Conservation (phyloP, 1,140 invertebrate genomes). For the Hormaphis cornu region DNA sequence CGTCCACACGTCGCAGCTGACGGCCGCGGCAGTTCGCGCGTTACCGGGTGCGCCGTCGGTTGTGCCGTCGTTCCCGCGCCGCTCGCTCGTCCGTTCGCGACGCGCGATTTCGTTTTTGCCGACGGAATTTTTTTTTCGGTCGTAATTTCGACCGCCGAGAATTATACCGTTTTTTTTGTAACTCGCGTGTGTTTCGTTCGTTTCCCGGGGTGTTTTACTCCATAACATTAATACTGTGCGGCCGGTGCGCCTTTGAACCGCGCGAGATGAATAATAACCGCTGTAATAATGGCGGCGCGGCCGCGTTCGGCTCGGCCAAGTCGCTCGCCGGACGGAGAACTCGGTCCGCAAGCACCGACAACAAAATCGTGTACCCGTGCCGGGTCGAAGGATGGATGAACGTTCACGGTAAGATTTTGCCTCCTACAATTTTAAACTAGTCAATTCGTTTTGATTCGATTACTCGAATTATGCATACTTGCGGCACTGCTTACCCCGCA, state of each 20-base stretch:
- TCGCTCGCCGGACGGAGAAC: background rate
- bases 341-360: constrained; percentile 29
- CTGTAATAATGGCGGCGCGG: background rate
- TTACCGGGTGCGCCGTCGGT: background rate
- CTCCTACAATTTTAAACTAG: too few relatives aligned
- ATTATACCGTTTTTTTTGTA: too few relatives aligned
- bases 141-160: too few relatives aligned
- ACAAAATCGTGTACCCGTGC: constrained; percentile 52
- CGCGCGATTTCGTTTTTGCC: background rate
- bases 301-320: background rate
- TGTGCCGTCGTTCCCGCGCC: background rate
- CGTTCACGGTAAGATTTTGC: constrained; percentile 52
- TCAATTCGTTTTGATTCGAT: too few relatives aligned
- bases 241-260: background rate
- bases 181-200: too few relatives aligned
- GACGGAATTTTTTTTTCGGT: background rate
- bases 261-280: background rate
- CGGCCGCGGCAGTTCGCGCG: constrained; percentile 5
- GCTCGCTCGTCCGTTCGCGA: background rate
- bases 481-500: too few relatives aligned
- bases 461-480: too few relatives aligned
- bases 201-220: too few relatives aligned
- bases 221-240: background rate
- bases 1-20: background rate
- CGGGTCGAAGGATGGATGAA: constrained; percentile 61